These are phyloP conservation scores for Euborellia annulipes DNA, from an alignment of 1,140 invertebrate genomes.

Conservation along the genomic window DNA sequence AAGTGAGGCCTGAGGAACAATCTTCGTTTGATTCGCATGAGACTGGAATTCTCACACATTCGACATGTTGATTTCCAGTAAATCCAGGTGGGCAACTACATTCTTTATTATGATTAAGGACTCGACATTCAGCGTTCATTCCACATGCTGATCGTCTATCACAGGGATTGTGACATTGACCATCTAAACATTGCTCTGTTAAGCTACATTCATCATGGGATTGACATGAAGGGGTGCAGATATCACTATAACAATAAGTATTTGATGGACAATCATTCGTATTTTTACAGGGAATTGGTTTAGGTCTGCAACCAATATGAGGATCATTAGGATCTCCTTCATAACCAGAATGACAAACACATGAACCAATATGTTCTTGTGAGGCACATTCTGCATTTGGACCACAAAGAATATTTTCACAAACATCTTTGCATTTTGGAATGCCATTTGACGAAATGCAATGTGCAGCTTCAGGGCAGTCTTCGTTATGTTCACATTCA, in stretches of 20 bases:
- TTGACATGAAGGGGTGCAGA: constrained; percentile 63
- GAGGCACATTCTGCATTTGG: constrained; percentile 66
- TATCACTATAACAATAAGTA: constrained; percentile 64
- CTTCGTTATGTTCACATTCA: constrained; percentile 56
- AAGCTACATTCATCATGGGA: constrained; percentile 62
- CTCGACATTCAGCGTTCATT: constrained; percentile 69
- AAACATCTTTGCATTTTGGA: constrained; percentile 65
- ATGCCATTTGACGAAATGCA: constrained; percentile 49
- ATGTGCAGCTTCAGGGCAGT: constrained; percentile 60
- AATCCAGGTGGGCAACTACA: constrained; percentile 72
- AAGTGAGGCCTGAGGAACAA: constrained; percentile 49
- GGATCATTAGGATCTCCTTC: constrained; percentile 53
- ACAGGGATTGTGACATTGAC: constrained; percentile 76
- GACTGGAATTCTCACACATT: constrained; percentile 69
- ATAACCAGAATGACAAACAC: constrained; percentile 60
- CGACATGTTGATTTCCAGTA: constrained; percentile 66
- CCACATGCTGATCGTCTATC: constrained; percentile 59
- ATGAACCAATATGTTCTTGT: constrained; percentile 51
- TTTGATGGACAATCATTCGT: constrained; percentile 56
- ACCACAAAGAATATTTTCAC: constrained; percentile 56
- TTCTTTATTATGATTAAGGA: constrained; percentile 56
- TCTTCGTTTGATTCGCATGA: constrained; percentile 52
- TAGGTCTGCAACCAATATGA: constrained; percentile 56
- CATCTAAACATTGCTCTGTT: constrained; percentile 60
- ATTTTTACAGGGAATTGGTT: constrained; percentile 48